These are phyloP conservation scores for Anolis sagrei DNA, from an alignment of 2,113 vertebrate species.

Conservation along the genomic window DNA sequence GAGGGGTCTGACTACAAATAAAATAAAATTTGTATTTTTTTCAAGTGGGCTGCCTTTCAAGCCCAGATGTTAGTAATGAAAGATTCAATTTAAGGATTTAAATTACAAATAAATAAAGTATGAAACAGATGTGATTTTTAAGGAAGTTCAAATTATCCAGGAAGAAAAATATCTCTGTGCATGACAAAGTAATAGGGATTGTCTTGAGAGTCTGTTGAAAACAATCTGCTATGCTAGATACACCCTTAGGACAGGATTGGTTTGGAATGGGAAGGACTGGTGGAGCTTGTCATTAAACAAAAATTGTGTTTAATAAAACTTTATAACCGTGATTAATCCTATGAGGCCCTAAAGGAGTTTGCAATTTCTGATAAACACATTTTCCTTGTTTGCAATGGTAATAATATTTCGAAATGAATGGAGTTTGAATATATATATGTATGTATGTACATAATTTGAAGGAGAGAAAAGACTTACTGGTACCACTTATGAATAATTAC, in stretches of 20 bases:
- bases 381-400: slow-evolving; percentile 89
- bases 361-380: slow-evolving; percentile 88
- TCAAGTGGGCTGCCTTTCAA: slow-evolving; percentile 90
- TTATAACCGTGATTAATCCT: slow-evolving; percentile 93
- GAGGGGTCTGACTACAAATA: slow-evolving; percentile 83
- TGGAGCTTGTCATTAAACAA: slow-evolving; percentile 92
- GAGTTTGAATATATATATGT: slow-evolving; percentile 77
- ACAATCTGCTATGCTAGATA: slow-evolving; percentile 87
- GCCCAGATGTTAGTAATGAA: slow-evolving; percentile 91
- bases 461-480: slow-evolving; percentile 67
- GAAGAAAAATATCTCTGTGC: slow-evolving; percentile 89
- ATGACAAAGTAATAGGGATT: slow-evolving; percentile 89
- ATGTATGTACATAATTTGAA: slow-evolving; percentile 45
- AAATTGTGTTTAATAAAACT: slow-evolving; percentile 94
- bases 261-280: slow-evolving; percentile 87
- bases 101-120: slow-evolving; percentile 93
- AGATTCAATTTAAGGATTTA: slow-evolving; percentile 89
- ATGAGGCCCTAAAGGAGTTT: slow-evolving; percentile 89
- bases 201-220: slow-evolving; percentile 88
- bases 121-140: slow-evolving; percentile 91
- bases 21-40: slow-evolving; percentile 90
- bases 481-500: slow-evolving; percentile 76
- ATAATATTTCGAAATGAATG: slow-evolving; percentile 87
- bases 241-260: slow-evolving; percentile 88
- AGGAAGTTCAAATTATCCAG: slow-evolving; percentile 90